Percentiles rank a stretch among this genome's conserved stretches.
Conservation (phyloP, 2,797 vertebrate species). For the Euphonia xanthogaster region DNA sequence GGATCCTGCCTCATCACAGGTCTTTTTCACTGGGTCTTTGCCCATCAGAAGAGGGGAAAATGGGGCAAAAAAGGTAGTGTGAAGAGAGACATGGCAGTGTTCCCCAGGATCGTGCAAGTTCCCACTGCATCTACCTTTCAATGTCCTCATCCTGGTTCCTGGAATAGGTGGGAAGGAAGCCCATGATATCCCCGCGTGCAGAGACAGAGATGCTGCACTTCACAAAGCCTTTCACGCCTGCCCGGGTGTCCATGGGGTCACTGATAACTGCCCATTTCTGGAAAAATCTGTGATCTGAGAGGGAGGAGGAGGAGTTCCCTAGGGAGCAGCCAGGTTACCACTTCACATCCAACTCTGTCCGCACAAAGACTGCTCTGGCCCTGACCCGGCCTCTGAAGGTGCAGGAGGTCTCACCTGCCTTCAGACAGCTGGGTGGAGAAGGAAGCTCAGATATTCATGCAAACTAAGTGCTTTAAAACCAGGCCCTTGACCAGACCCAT, state of each 20-base stretch:
- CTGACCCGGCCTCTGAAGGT: not conserved
- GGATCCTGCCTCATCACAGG: not conserved
- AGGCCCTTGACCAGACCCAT: not conserved
- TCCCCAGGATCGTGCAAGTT: not conserved
- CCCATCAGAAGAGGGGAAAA: not conserved
- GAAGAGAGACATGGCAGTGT: not conserved
- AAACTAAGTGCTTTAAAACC: not conserved
- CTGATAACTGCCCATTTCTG: constrained; percentile 95
- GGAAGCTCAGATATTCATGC: not conserved
- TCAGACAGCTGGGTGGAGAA: not conserved
- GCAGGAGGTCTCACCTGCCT: not conserved
- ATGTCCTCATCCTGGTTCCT: constrained; percentile 81
- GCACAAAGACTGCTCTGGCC: not conserved
- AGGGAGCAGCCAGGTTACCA: not conserved
- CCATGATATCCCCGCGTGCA: constrained; percentile 81
- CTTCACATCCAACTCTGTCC: rapidly evolving
- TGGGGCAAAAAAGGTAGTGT: not conserved
- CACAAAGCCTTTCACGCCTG: constrained; percentile 90
- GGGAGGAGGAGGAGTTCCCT: not conserved
- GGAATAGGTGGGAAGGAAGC: constrained; percentile 64
- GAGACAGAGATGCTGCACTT: constrained; percentile 87
- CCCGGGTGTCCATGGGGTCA: constrained; percentile 87
- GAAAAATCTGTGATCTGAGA: constrained; percentile 89
- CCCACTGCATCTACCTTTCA: constrained; percentile 81
- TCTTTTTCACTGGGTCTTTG: not conserved